Percentiles rank a stretch among this genome's conserved stretches.
Evolutionary conservation across 2,797 vertebrate species (phyloP).

Genomic region (Tenualosa thibaudeaui): DNA sequence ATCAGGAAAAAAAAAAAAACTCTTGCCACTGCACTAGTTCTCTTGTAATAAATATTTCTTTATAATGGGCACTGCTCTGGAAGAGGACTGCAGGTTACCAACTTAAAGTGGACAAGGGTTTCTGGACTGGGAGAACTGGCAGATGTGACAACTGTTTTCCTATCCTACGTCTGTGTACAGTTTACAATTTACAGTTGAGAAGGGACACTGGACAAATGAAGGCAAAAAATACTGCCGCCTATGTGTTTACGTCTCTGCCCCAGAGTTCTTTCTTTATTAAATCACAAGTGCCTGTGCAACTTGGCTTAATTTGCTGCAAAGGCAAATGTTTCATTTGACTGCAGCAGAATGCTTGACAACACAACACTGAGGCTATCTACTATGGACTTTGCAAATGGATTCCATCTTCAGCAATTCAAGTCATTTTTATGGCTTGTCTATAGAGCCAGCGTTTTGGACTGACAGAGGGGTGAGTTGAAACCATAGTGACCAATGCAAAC

Average conservation of each 20-base stretch:
- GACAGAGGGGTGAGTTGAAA: background rate
- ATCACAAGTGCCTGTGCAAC: constrained; percentile 33
- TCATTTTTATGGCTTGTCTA: background rate
- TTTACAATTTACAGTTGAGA: background rate
- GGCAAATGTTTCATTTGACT: background rate
- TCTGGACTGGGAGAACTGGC: background rate
- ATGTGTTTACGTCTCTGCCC: constrained; percentile 6
- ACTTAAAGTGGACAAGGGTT: background rate
- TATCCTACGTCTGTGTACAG: background rate
- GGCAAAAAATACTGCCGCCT: constrained; percentile 1
- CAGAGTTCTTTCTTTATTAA: constrained; percentile 24
- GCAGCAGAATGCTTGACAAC: constrained; percentile 9
- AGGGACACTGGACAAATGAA: background rate
- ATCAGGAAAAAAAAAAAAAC: background rate
- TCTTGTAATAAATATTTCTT: background rate
- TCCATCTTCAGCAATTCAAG: background rate
- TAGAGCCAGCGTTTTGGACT: background rate
- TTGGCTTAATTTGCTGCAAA: constrained; percentile 26
- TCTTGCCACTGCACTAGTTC: background rate
- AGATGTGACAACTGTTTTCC: background rate
- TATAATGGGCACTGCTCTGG: background rate
- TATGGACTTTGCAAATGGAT: background rate
- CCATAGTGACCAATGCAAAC: background rate
- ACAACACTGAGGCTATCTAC: constrained; percentile 12
- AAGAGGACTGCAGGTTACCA: background rate